Conservation (phyloP, 2,113 vertebrate species). For the Poicephalus gulielmi region DNA sequence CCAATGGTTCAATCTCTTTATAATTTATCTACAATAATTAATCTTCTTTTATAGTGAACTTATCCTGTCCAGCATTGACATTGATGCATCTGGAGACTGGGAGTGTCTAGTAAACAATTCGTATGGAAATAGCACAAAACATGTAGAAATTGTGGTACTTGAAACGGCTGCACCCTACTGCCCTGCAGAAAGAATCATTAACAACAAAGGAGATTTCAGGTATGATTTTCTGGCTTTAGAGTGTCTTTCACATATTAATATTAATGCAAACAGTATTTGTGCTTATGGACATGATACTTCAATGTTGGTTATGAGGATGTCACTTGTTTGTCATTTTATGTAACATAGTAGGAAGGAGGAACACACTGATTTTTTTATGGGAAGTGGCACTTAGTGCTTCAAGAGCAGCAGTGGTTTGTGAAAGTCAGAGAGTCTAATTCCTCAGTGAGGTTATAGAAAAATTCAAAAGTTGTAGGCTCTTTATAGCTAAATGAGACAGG, state of each 20-base stretch:
- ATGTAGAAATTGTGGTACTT: conserved; percentile 88
- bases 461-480: neutral
- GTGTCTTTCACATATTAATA: neutral
- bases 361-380: neutral
- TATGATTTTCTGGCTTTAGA: conserved; percentile 59
- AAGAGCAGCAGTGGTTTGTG: neutral
- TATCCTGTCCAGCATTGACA: conserved; percentile 86
- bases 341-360: neutral
- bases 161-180: conserved; percentile 87
- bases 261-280: neutral
- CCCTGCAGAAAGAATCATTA: conserved; percentile 83
- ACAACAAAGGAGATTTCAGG: conserved; percentile 93
- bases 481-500: neutral
- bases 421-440: neutral
- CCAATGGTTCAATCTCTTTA: neutral
- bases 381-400: neutral
- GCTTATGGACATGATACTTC: neutral
- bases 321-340: neutral
- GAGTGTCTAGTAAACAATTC: conserved; percentile 88
- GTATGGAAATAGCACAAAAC: conserved; percentile 83
- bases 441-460: neutral
- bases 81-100: conserved; percentile 83
- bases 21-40: neutral
- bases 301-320: neutral
- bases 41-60: conserved; percentile 79